Base-by-base conservation (phyloP, 2,888 invertebrate species). In the Frankliniella intonsa region DNA sequence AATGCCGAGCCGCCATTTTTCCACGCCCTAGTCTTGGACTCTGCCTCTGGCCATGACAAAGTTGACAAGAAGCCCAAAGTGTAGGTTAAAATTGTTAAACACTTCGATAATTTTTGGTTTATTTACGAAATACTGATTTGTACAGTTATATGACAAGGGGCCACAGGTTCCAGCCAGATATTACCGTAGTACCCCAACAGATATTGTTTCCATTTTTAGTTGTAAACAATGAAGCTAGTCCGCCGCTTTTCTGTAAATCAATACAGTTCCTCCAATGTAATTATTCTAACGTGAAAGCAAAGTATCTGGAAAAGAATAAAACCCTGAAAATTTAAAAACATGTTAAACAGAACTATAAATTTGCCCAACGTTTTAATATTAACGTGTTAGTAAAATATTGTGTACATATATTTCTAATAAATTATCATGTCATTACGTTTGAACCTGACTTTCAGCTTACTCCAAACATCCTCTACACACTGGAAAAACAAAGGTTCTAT, bases 381-480 rank as follows among this genome's bases (percentile, higher is more conserved):
- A 76, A 22, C 69, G 12, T 25, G 69, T 76, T 76, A 22, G 69
- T 76, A 76, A 25, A 22, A 25, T 76, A 25, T 25, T 76, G 25
- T 76, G 69, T 76, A 76, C 22, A 76, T 76, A 76, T 76, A 76
- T 76, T 76, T 76, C 69, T 76, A 76, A 76, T 76, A 76, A 76
- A 76, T 76, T 76, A 76, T 76, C 9, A 76, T 25, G 5, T 76
- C 69, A 76, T 76, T 38, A 38, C 38, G 2, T 38, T 76, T 76
- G 25, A 76, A 25, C 69, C 69, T 9, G 8, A 1, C 1, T 25
- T 25, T 76, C 7, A 76, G 3, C 25, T 76, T 69, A 0, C 22
- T 22, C 22, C 0, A 8, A 11, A 14, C 3, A 2, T 2, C 55
- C 11, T 12, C 55, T 12, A 55, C 55, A 14, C 8, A 2, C 3